Evolutionary conservation across 2,113 vertebrate species (phyloP), one percentile per base, ranked within the genome.

Genomic region (Meleagris gallopavo): DNA sequence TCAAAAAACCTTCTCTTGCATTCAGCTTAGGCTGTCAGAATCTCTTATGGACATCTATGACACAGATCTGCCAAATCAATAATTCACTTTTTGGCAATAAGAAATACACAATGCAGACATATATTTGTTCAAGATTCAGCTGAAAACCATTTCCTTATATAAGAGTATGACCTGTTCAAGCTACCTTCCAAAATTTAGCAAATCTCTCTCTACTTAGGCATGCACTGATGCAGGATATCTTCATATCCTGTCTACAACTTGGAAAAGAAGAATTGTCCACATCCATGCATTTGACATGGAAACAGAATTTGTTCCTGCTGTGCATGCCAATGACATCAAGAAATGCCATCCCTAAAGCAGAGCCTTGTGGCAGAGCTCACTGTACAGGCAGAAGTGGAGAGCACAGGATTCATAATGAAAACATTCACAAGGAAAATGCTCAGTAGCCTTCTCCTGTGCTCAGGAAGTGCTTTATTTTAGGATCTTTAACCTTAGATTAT

Each of bases 51-150:
- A 82, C 83, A 96, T 89, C 84, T 86, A 73, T 86, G 80, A 83
- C 83, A 91, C 36, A 86, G 69, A 87, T 80, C 93, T 94, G 69
- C 77, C 74, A 96, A 94, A 84, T 46, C 60, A 74, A 36, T 93
- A 96, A 94, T 94, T 96, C 89, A 85, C 65, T 88, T 84, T 46
- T 85, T 95, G 94, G 96, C 94, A 96, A 83, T 86, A 96, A 86
- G 65, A 97, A 97, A 97, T 87, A 93, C n/a, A 88, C 88, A 92
- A 95, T 70, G 75, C 91, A 93, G 83, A 83, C 78, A 95, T 43
- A 71, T 40, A 89, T 92, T 94, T 95, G 83, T 93, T 90, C 65
- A 95, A 92, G 94, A 77, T 88, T 87, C 81, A 84, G 60, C 25
- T 79, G 58, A 91, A 93, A 89, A 67, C 36, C 16, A 71, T 89